Conservation (phyloP, 2,888 invertebrate species). For the Nymphalis polychloros region DNA sequence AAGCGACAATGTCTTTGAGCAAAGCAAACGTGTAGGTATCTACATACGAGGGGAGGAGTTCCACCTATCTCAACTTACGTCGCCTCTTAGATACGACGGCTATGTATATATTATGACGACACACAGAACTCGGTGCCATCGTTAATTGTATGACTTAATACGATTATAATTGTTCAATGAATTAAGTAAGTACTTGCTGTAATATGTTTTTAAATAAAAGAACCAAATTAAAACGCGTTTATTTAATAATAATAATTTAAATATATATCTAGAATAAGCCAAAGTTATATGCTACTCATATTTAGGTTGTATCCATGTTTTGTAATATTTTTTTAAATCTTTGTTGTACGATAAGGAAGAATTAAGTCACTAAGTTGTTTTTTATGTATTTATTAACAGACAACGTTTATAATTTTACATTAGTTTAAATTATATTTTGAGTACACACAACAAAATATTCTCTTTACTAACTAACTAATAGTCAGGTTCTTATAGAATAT, state of each 20-base stretch:
- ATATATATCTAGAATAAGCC: too few species aligned
- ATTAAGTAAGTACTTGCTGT: background rate
- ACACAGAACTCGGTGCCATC: slow-evolving; percentile 26
- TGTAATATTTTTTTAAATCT: too few species aligned
- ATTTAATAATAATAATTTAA: background rate
- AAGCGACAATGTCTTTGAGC: slow-evolving; percentile 82
- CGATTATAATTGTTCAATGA: background rate
- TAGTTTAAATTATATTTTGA: too few species aligned
- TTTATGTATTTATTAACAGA: too few species aligned
- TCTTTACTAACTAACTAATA: too few species aligned
- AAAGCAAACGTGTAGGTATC: slow-evolving; percentile 80
- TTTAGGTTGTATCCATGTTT: too few species aligned
- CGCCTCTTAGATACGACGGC: slow-evolving; percentile 47
- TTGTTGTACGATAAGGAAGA: too few species aligned
- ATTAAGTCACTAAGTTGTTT: too few species aligned
- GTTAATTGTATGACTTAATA: background rate
- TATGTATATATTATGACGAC: slow-evolving; percentile 39
- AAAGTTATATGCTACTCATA: too few species aligned
- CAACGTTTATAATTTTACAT: too few species aligned
- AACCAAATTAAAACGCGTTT: background rate
- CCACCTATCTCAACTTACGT: slow-evolving; percentile 52
- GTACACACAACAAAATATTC: too few species aligned
- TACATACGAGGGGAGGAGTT: slow-evolving; percentile 73
- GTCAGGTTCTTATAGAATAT: too few species aligned
- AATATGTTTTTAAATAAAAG: background rate